These are phyloP conservation scores for Polydesmus complanatus DNA, from an alignment of 2,888 invertebrate genomes.

Conservation along the genomic window DNA sequence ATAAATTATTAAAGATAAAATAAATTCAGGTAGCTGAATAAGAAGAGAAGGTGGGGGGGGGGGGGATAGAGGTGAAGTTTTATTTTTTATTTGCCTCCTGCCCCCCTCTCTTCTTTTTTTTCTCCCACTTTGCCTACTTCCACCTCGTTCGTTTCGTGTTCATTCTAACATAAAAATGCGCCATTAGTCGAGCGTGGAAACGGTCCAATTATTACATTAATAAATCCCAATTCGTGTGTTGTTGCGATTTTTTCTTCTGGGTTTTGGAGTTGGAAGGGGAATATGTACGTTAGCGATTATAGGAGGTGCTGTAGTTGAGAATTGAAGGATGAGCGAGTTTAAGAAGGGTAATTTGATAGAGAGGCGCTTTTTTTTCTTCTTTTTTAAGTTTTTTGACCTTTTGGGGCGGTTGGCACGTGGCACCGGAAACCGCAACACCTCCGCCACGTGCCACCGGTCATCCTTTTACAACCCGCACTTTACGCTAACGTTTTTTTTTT, in stretches of 20 bases:
- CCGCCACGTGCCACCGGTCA: background rate
- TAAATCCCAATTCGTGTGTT: background rate
- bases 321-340: background rate
- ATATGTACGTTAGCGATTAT: background rate
- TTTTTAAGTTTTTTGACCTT: background rate
- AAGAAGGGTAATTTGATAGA: background rate
- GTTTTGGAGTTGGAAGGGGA: background rate
- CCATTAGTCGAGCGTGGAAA: background rate
- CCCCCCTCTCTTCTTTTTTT: too few relatives aligned
- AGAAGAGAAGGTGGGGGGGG: too few relatives aligned
- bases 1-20: too few relatives aligned
- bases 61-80: too few relatives aligned
- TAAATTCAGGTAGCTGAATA: too few relatives aligned
- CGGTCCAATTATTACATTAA: background rate
- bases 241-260: background rate
- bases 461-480: background rate
- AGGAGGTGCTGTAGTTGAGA: background rate
- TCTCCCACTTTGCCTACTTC: too few relatives aligned
- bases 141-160: too few relatives aligned
- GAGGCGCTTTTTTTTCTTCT: background rate
- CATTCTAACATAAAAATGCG: background rate
- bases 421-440: background rate
- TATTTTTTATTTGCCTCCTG: too few relatives aligned
- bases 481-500: too few relatives aligned
- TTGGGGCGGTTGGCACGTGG: background rate